phyloP scores from a whole-genome alignment of 2,888 invertebrate species.

The Stratiomys singularior region DNA sequence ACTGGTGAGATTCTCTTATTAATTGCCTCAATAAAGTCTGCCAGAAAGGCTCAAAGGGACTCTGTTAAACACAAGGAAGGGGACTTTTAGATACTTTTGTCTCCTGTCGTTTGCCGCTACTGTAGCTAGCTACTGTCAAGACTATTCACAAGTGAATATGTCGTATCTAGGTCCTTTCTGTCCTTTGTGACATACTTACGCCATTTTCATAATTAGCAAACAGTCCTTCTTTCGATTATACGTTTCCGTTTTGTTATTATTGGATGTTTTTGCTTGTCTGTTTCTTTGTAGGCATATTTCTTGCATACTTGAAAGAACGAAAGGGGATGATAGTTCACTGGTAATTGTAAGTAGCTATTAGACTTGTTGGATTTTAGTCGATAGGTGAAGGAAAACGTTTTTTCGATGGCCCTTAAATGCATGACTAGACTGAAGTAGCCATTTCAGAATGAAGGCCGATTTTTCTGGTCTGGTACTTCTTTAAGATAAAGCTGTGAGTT shows the following conservation, averaged over 20 bases:
- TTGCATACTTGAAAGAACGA: background rate
- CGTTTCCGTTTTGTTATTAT: slow-evolving; percentile 2
- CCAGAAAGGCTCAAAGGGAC: slow-evolving; percentile 2
- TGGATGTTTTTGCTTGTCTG: slow-evolving; percentile 15
- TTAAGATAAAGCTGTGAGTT: no score
- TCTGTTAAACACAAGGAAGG: slow-evolving; percentile 16
- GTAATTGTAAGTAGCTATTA: background rate
- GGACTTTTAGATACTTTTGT: slow-evolving; percentile 30
- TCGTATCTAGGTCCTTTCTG: slow-evolving; percentile 40
- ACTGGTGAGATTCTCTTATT: slow-evolving; percentile 38
- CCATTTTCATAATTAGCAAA: slow-evolving; percentile 49
- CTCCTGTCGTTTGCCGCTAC: slow-evolving; percentile 22
- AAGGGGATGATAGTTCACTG: slow-evolving; percentile 18
- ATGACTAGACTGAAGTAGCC: no score
- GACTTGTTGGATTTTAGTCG: slow-evolving; percentile 25
- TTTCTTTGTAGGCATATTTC: slow-evolving; percentile 9
- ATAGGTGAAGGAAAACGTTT: no score
- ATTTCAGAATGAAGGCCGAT: no score
- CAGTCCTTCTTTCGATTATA: slow-evolving; percentile 12
- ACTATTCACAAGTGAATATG: slow-evolving; percentile 23
- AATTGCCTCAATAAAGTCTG: slow-evolving; percentile 48
- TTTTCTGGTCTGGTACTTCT: no score
- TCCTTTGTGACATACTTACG: slow-evolving; percentile 47
- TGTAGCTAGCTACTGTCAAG: background rate
- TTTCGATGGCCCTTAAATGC: no score